These are phyloP conservation scores for Erebia palarica DNA, from an alignment of 2,888 invertebrate species.

Conservation along the genomic window DNA sequence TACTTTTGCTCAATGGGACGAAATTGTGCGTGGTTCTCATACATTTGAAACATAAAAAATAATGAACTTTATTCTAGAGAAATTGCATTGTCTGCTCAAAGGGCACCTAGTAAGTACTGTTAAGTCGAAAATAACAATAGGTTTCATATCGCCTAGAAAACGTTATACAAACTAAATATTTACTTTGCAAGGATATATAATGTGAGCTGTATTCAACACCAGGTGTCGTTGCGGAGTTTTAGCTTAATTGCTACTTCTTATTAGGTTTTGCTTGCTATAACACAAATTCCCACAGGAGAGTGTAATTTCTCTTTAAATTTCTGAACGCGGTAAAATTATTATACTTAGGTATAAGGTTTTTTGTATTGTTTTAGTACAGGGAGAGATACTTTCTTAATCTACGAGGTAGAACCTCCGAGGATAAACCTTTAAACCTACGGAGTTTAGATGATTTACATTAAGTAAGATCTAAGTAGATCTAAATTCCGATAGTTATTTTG, in stretches of 20 bases:
- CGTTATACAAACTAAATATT: slow-evolving; percentile 8
- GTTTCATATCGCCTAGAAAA: not conserved
- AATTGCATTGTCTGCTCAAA: too few relatives aligned
- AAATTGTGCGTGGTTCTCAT: too few relatives aligned
- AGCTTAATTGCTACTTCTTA: slow-evolving; percentile 25
- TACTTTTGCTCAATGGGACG: too few relatives aligned
- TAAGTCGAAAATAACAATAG: not conserved
- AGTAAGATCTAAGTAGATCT: too few relatives aligned
- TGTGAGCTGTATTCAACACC: slow-evolving; percentile 19
- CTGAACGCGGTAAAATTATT: not conserved
- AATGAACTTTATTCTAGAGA: too few relatives aligned
- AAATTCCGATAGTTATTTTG: too few relatives aligned
- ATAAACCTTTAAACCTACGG: too few relatives aligned
- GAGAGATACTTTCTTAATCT: too few relatives aligned
- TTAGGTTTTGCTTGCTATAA: slow-evolving; percentile 5
- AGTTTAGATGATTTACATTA: too few relatives aligned
- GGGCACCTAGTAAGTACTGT: not conserved
- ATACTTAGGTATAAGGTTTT: not conserved
- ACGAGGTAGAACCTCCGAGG: too few relatives aligned
- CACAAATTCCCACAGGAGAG: not conserved
- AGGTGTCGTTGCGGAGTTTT: slow-evolving; percentile 21
- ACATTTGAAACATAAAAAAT: too few relatives aligned
- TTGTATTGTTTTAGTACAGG: not conserved
- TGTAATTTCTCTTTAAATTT: slow-evolving; percentile 1
- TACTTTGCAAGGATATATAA: slow-evolving; percentile 5